Base-by-base conservation (phyloP, 2,888 invertebrate species). In the Entomobrya multifasciata region DNA sequence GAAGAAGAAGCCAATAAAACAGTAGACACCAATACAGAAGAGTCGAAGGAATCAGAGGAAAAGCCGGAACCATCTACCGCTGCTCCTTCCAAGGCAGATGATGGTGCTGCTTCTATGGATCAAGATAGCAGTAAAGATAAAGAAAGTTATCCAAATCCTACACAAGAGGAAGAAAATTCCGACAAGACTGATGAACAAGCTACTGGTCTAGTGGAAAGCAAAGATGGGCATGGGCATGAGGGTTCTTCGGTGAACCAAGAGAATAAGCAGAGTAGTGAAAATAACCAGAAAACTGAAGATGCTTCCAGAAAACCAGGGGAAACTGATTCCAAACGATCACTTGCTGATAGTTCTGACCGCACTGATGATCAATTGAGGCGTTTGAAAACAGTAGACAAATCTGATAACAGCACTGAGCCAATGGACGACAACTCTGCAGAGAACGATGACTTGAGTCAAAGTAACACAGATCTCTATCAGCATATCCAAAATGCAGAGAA, bases 401-500 rank as follows among this genome's bases (percentile, higher is more conserved):
- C 94, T 70, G 77, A 90, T 44, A 86, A 88, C 25, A 88, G 72
- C 4, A 74, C 88, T 89, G 94, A 94, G 13, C 93, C 93, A 93
- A 1, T 93, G 3, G 94, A 94, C 36, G 92, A 92, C 65, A 91
- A 93, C 17, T 55, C 76, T 44, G 88, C 85, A 17, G 88, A 91
- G 13, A 92, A 92, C 44, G 92, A 92, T 55, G 93, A 93, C 0
- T 92, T 93, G 0, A 88, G 90, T 6, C 88, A 91, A 72, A 88
- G 87, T 20, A 82, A 92, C 20, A 92, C 93, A 3, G 95, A 96
- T 86, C 94, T 96, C 88, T 97, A 95, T 92, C 96, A 97, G 92
- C 97, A 98, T 92, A 95, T 98, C 1, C 95, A 96, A 91, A 95
- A 97, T 90, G 95, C 96, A 0, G 95, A 96, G 87, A 94, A 95